Evolutionary conservation across 2,888 invertebrate species (phyloP), one percentile per base, ranked within the genome.

Genomic region (Metellina segmentata): DNA sequence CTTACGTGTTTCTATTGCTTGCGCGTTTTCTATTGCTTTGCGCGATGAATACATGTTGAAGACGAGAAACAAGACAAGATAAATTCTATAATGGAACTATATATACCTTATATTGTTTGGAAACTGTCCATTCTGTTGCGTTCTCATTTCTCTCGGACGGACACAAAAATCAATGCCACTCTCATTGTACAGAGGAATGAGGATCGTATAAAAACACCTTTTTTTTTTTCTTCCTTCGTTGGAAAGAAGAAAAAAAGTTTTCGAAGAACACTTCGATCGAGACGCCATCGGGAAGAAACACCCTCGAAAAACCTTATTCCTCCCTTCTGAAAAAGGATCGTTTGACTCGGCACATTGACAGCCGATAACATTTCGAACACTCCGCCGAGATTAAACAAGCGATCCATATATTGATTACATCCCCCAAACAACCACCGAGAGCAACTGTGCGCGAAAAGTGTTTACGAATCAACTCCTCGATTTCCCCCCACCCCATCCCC

Each of bases 331-430:
- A 61, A 61, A 61, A 16, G 61, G 11, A 61, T 61, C 61, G 61
- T 61, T 61, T 61, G 61, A 61, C 13, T 16, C 11, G 61, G 13
- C 20, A 13, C 49, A 77, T 78, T 77, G 70, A 78, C 85, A 78
- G 52, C 70, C 70, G 78, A 78, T 78, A 70, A 69, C 75, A 48
- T 61, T 79, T 75, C 75, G 51, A 48, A 52, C 78, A 19, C 77
- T 72, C 13, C 19, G 13, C 34, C 8, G 70, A 75, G 53, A 78
- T 86, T 86, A 75, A 77, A 86, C 85, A 70, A 69, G 71, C 70
- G 19, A 86, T 78, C 74, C 16, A 85, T 75, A 74, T 71, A 71
- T 71, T 51, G 51, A 52, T 72, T 48, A 51, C 11, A 72, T 16
- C 61, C 4, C 49, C 48, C 83, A 61, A 85, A 75, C 83, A 74